A percentile compares a stretch with the other conserved stretches of the same genome.
Conservation (phyloP, 2,888 invertebrate species). For the Seira musarum region DNA sequence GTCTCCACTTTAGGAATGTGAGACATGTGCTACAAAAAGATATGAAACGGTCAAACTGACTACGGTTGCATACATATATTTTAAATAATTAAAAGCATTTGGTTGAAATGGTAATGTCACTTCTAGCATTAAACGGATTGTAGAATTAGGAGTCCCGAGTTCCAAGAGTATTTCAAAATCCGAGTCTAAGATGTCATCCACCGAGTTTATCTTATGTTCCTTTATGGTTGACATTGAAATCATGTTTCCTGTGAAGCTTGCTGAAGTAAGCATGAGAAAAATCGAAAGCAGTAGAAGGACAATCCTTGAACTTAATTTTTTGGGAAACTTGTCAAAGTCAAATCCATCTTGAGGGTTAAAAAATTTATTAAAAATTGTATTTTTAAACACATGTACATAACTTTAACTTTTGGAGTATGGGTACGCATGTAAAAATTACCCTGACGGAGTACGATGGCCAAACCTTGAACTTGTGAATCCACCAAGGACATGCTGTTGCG, state of each 20-base stretch:
- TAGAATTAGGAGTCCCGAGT: constrained; percentile 40
- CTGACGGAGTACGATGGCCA: constrained; percentile 18
- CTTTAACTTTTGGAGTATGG: too few relatives aligned
- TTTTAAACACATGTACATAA: too few relatives aligned
- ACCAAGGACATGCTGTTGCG: not conserved
- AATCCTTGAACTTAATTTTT: not conserved
- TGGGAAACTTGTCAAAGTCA: not conserved
- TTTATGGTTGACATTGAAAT: constrained; percentile 39
- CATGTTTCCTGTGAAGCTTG: constrained; percentile 41
- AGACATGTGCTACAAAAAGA: not conserved
- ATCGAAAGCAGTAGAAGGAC: not conserved
- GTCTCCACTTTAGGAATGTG: not conserved
- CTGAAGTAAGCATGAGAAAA: constrained; percentile 17
- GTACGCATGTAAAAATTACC: constrained; percentile 23
- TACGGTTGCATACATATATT: not conserved
- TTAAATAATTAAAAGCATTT: not conserved
- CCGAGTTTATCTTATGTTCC: constrained; percentile 37
- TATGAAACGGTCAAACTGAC: too few relatives aligned
- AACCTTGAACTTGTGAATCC: constrained; percentile 19
- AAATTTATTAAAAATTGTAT: too few relatives aligned
- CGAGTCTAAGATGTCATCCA: constrained; percentile 39
- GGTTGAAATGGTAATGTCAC: not conserved
- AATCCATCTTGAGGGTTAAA: too few relatives aligned
- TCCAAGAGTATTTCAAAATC: constrained; percentile 44
- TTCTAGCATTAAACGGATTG: constrained; percentile 39